Conservation (phyloP, 2,113 vertebrate species). For the Taxidea taxus region DNA sequence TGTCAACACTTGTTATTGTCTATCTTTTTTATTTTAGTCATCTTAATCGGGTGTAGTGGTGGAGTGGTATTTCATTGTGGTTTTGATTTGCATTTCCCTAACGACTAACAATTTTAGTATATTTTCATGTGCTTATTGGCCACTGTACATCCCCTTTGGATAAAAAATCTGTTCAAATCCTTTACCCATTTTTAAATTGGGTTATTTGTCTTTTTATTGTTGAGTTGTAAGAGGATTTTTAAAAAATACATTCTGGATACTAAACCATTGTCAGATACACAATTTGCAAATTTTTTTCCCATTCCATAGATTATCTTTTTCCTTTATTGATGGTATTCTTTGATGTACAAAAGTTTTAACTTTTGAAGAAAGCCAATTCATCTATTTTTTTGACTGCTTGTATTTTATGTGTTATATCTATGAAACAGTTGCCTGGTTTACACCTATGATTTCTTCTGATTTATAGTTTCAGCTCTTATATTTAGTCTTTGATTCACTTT, state of each 20-base stretch:
- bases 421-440: background rate
- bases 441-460: background rate
- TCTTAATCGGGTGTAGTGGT: background rate
- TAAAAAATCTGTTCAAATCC: background rate
- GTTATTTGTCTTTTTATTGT: background rate
- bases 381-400: background rate
- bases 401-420: background rate
- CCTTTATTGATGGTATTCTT: background rate
- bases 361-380: background rate
- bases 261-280: background rate
- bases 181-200: background rate
- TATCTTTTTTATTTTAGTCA: background rate
- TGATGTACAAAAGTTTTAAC: background rate
- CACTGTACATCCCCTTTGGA: background rate
- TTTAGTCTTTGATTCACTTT: background rate
- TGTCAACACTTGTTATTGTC: background rate
- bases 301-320: background rate
- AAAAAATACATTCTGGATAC: background rate
- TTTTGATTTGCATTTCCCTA: background rate
- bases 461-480: background rate
- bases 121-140: background rate
- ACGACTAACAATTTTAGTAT: background rate
- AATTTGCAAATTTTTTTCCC: background rate
- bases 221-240: background rate
- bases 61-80: background rate